These are phyloP conservation scores for Megaptera novaeangliae DNA, from an alignment of 2,113 vertebrate genomes.

Conservation along the genomic window DNA sequence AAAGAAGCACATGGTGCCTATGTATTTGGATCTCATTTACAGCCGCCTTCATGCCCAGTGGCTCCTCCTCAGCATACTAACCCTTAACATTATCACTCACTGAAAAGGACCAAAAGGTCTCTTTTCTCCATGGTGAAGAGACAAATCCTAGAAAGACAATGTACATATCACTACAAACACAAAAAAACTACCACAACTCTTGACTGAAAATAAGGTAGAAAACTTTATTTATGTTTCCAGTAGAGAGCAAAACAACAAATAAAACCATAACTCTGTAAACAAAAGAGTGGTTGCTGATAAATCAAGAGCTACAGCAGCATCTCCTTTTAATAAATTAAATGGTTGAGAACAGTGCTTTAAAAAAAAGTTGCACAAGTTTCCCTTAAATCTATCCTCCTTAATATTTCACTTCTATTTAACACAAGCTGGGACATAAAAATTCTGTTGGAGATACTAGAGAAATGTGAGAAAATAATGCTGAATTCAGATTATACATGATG, in stretches of 20 bases:
- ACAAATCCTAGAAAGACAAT: neutral
- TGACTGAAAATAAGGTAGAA: constrained; percentile 73
- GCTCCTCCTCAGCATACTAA: neutral
- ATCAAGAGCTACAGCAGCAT: constrained; percentile 47
- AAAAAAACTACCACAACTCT: constrained; percentile 37
- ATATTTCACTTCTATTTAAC: constrained; percentile 54
- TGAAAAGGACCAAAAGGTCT: constrained; percentile 16
- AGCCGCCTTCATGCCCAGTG: neutral
- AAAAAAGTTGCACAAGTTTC: constrained; percentile 58
- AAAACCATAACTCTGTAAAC: constrained; percentile 74
- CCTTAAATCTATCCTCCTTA: constrained; percentile 58
- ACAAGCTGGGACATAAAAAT: constrained; percentile 48
- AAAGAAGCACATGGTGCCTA: neutral
- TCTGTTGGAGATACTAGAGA: constrained; percentile 38
- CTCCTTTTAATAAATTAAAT: constrained; percentile 76
- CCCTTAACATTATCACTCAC: neutral
- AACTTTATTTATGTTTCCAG: constrained; percentile 78
- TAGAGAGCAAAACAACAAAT: constrained; percentile 72
- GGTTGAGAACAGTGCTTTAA: constrained; percentile 32
- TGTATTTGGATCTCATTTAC: neutral
- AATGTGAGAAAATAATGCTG: constrained; percentile 37
- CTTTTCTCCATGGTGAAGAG: constrained; percentile 2
- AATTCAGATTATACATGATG: constrained; percentile 68
- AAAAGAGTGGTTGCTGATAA: constrained; percentile 57
- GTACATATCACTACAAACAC: neutral